Base-by-base conservation (phyloP, 2,888 invertebrate species). In the Thyatira batis region DNA sequence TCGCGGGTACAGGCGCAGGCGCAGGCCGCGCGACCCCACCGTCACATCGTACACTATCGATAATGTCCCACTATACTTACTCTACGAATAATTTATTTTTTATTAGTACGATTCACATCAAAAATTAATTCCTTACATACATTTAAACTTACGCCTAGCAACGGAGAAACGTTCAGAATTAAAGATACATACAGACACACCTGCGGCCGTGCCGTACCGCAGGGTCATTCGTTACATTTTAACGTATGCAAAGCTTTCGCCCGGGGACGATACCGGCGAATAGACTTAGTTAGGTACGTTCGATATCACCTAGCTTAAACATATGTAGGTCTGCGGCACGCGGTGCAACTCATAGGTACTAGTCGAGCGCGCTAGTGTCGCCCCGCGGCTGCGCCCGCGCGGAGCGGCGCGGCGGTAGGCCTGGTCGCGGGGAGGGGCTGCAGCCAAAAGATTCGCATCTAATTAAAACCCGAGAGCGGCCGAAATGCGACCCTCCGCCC, bases 21-120 rank as follows among this genome's bases (percentile, higher is more conserved):
- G 45, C 17, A 21, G 49, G 48, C 51, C 45, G 1, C 43, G 28
- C 44, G 48, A 25, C 60, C 20, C 27, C 53, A 53, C 60, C 58
- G 55, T 43, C 58, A 50, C 52, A 63, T 57, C 57, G 67, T 61
- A 61, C 39, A 17, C 39, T 39, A 39, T 39, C 9, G 17, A 39
- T 39, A 39, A 39, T 39, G 52, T 53, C 54, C 46, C 43, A 17
- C 44, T 48, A 49, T 48, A 10, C 2, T 13, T 48, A 48, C 48
- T 60, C 60, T 68, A 72, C 67, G 60, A 63, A 60, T 69, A 70
- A 70, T 63, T 68, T 66, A 67, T 59, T 66, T n/a, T 71, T 53
- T 68, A 76, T 81, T 82, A 82, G 79, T 81, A 80, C 66, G 69
- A 71, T 71, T 63, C 78, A 83, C 85, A 81, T 80, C 76, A 72